Percentiles rank a stretch among this genome's conserved stretches.
phyloP scores from a whole-genome alignment of 2,797 vertebrate genomes.

The Phalanger gymnotis region DNA sequence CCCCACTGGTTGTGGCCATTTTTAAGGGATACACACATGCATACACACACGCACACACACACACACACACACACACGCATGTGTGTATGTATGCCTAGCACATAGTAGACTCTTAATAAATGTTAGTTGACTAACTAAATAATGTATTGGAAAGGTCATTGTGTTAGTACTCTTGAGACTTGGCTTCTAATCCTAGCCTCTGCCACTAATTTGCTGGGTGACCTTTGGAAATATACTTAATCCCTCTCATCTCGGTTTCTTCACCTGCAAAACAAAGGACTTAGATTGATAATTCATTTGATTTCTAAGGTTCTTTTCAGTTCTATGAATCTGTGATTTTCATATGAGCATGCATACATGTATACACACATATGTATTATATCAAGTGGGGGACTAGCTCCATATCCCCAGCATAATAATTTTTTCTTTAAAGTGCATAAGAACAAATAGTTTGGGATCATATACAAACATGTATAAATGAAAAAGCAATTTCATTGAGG shows the following conservation, averaged over 20 bases:
- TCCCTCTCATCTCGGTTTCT: neutral
- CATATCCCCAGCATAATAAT: neutral
- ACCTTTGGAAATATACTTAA: neutral
- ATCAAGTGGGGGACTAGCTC: neutral
- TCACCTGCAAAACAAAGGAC: neutral
- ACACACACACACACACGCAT: too few relatives aligned
- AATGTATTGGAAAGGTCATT: neutral
- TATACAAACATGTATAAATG: slow-evolving; percentile 45
- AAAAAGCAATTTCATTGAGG: slow-evolving; percentile 52
- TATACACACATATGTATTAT: neutral
- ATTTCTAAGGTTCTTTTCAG: neutral
- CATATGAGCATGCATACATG: neutral
- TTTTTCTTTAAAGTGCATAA: slow-evolving; percentile 44
- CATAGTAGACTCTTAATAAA: neutral
- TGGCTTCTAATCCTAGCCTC: neutral
- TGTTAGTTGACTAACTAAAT: neutral
- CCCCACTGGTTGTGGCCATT: neutral
- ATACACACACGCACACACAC: too few relatives aligned
- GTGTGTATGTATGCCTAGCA: too few relatives aligned
- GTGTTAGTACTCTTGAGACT: neutral
- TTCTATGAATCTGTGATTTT: neutral
- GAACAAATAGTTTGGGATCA: slow-evolving; percentile 49
- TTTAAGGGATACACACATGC: neutral
- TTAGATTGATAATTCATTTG: neutral
- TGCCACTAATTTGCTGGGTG: neutral